Percentiles rank a stretch among this genome's conserved stretches.
phyloP scores from a whole-genome alignment of 37 sponge, comb jelly and placozoan genomes.

The Halichondria panicea region DNA sequence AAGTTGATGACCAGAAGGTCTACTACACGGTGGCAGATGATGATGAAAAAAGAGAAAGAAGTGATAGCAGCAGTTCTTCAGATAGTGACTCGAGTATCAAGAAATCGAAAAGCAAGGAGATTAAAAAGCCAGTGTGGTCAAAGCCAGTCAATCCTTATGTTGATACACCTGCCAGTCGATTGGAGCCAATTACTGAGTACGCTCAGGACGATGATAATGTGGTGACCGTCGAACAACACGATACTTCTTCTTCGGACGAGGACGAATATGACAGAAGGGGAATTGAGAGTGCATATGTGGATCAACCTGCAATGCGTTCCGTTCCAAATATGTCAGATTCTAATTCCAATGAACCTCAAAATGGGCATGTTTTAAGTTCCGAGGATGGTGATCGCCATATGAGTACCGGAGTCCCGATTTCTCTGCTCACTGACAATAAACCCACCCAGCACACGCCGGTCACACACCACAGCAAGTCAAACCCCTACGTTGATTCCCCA shows the following conservation, averaged over 20 bases:
- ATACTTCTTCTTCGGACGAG: neutral
- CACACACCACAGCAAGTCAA: too few species aligned
- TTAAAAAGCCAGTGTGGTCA: constrained; percentile 16
- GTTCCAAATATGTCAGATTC: neutral
- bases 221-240: too few species aligned
- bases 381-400: too few species aligned
- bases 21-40: constrained; percentile 46
- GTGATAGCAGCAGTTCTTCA: neutral
- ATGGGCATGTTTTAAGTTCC: neutral
- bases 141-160: constrained; percentile 1
- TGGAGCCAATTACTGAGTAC: neutral
- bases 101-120: neutral
- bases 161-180: neutral
- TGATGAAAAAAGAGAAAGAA: neutral
- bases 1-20: constrained; percentile 26
- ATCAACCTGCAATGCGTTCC: neutral
- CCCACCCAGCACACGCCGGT: too few species aligned
- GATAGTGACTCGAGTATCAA: constrained; percentile 16
- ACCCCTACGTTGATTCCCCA: constrained; percentile 30
- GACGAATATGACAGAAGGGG: neutral
- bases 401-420: too few species aligned
- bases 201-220: constrained; percentile 7
- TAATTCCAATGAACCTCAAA: neutral
- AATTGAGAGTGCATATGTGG: neutral
- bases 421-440: too few species aligned